Evolutionary conservation across 2,797 vertebrate genomes (phyloP), one percentile per base, ranked within the genome.

Genomic region (Spinus olivaceus): DNA sequence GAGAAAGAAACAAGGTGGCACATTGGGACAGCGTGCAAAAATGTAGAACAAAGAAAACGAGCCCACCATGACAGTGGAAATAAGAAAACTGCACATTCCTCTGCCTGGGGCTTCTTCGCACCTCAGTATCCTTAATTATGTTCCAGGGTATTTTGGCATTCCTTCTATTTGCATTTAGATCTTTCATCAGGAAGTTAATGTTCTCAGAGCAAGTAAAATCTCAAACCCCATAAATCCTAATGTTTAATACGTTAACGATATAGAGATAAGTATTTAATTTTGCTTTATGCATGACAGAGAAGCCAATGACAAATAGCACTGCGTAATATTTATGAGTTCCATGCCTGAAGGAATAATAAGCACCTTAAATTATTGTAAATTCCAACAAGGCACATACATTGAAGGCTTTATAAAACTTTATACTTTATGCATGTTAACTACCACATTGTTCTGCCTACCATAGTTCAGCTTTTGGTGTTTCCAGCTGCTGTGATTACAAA

Each of bases 181-280:
- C 94, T 95, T 96, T 97, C 92, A 96, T 94, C 94, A 90, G 92
- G 84, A 92, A 91, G 86, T 54, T 94, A 94, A 96, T 96, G 94
- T 96, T 96, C 94, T 93, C 88, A 61, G 74, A 93, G 88, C 88
- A 92, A 96, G 92, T 78, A 81, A 88, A 76, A 94, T 94, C 92
- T 95, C 92, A 92, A 95, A 77, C 67, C 80, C 91, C 95, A 96
- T 97, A 97, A 97, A 96, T 96, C 86, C 88, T 90, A 63, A 85
- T 81, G 90, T 88, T 96, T 96, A 96, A 94, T 94, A 88, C 54
- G 70, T 92, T 93, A 96, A 95, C 41, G 89, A 96, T 95, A 93
- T 67, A 95, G 87, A 97, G 97, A 97, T 97, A 97, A 96, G 85
- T 91, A 91, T 95, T 96, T 97, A 94, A 90, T 96, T 96, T 92